These are phyloP conservation scores for Camptogramma bilineatum DNA, from an alignment of 2,888 invertebrate species.

Conservation along the genomic window DNA sequence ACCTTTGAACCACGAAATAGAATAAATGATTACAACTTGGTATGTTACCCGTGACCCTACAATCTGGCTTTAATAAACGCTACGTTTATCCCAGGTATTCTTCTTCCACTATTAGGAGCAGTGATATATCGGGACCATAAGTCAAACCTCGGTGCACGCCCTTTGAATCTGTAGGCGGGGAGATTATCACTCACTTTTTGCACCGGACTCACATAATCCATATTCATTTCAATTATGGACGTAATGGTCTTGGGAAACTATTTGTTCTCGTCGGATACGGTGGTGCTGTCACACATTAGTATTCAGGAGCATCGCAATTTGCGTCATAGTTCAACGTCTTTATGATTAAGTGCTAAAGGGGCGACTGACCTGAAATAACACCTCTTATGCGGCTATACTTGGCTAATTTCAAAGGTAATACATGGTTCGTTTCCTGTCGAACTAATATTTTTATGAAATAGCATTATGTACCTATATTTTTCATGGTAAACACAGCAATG, in stretches of 20 bases:
- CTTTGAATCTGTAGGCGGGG: constrained; percentile 18
- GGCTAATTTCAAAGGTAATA: not conserved
- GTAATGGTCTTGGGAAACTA: constrained; percentile 39
- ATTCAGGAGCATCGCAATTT: constrained; percentile 43
- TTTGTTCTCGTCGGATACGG: constrained; percentile 41
- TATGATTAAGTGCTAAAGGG: constrained; percentile 39
- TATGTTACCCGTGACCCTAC: not conserved
- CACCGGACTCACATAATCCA: constrained; percentile 34
- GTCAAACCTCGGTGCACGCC: constrained; percentile 20
- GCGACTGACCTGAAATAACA: constrained; percentile 29
- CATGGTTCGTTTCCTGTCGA: not conserved
- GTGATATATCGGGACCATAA: constrained; percentile 17
- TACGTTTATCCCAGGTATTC: constrained; percentile 1
- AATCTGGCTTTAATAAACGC: not conserved
- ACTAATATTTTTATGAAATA: not conserved
- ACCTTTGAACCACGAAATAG: no score
- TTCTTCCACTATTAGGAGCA: constrained; percentile 14
- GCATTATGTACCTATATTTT: not conserved
- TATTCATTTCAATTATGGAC: constrained; percentile 42
- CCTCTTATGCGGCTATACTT: not conserved
- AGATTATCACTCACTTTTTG: constrained; percentile 26
- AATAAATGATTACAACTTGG: no score
- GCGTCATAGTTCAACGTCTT: constrained; percentile 39
- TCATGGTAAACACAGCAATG: not conserved
- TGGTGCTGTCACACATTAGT: constrained; percentile 42